Evolutionary conservation across 2,888 invertebrate species (phyloP).

Genomic region (Lutraria lutraria): DNA sequence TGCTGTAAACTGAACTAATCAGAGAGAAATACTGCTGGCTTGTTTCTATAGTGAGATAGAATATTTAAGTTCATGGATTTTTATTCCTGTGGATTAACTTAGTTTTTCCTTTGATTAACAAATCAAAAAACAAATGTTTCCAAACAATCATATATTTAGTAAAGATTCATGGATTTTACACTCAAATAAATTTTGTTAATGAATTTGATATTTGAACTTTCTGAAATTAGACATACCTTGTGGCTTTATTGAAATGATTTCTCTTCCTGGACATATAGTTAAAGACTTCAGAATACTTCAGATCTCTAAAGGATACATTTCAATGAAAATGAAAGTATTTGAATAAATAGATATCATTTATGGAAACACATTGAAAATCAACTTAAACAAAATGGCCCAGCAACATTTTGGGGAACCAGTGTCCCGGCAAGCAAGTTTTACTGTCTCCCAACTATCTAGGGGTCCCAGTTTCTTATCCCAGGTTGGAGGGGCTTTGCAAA

Average conservation of each 20-base stretch:
- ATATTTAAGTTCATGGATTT: too few relatives aligned
- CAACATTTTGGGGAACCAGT: conserved; percentile 27
- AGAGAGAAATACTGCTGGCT: too few relatives aligned
- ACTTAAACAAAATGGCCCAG: conserved; percentile 25
- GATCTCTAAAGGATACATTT: background rate
- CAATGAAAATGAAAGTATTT: background rate
- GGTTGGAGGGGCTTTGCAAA: conserved; percentile 37
- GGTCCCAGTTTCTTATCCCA: conserved; percentile 62
- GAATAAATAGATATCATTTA: background rate
- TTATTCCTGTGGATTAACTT: too few relatives aligned
- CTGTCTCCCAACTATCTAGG: conserved; percentile 57
- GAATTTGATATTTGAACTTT: too few relatives aligned
- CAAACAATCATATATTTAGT: too few relatives aligned
- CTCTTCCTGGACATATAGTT: background rate
- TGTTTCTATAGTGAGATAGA: too few relatives aligned
- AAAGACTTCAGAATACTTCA: background rate
- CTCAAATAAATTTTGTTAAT: too few relatives aligned
- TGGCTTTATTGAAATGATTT: background rate
- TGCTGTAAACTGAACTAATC: too few relatives aligned
- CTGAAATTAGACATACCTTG: too few relatives aligned
- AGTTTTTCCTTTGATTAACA: too few relatives aligned
- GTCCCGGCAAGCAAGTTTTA: conserved; percentile 49
- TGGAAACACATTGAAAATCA: background rate
- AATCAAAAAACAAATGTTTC: too few relatives aligned
- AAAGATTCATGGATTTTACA: too few relatives aligned